These are phyloP conservation scores for Motacilla tschutschensis DNA, from an alignment of 2,113 vertebrate species.

Conservation along the genomic window DNA sequence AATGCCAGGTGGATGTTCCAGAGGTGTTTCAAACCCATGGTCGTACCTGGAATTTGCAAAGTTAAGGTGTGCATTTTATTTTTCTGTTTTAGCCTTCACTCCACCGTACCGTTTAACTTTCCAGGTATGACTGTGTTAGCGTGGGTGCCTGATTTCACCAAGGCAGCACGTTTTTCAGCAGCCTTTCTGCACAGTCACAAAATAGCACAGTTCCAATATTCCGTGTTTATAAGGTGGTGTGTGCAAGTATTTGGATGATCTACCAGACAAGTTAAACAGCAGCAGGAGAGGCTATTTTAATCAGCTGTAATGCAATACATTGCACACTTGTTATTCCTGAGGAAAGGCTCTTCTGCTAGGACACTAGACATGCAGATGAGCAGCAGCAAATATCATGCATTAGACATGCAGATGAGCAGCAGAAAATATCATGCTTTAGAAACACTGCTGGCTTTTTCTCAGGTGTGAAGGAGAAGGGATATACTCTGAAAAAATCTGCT, in stretches of 20 bases:
- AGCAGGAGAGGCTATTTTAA: slow-evolving; percentile 28
- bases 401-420: slow-evolving; percentile 27
- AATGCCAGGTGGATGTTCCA: background rate
- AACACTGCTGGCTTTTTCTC: background rate
- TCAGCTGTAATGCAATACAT: slow-evolving; percentile 2
- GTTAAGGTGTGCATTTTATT: background rate
- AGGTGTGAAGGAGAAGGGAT: background rate
- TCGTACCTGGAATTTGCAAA: background rate
- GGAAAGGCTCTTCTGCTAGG: background rate
- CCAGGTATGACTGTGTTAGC: fast-evolving
- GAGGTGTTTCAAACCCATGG: background rate
- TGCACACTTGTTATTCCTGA: slow-evolving; percentile 20
- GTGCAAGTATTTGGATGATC: slow-evolving; percentile 18
- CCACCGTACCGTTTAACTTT: background rate
- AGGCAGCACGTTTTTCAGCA: background rate
- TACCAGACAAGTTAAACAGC: background rate
- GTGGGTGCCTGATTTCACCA: background rate
- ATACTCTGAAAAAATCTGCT: background rate
- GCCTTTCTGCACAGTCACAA: background rate
- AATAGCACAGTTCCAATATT: background rate
- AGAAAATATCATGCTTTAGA: background rate
- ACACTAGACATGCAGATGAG: slow-evolving; percentile 16
- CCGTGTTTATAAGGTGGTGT: background rate
- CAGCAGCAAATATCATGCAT: background rate
- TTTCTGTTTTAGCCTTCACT: background rate